These are phyloP conservation scores for Sceliomorpha sp. DNA, from an alignment of 2,888 invertebrate species.

Conservation along the genomic window DNA sequence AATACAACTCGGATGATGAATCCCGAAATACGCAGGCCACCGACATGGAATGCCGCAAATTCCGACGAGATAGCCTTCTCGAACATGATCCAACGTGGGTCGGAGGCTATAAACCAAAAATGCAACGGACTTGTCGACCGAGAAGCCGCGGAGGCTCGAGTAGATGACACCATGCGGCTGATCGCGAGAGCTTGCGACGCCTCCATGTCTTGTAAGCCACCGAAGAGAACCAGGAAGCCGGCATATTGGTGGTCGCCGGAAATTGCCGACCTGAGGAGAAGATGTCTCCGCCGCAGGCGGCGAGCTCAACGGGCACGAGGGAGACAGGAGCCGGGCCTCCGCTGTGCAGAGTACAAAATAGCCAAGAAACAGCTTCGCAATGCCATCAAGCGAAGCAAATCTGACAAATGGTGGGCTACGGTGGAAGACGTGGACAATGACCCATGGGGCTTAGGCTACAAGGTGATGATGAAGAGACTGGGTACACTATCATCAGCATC, in stretches of 20 bases:
- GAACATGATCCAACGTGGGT: neutral
- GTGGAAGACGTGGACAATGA: slow-evolving; percentile 15
- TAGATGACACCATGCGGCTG: slow-evolving; percentile 6
- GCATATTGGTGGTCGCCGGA: slow-evolving; percentile 60
- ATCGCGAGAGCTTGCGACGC: slow-evolving; percentile 30
- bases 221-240: slow-evolving; percentile 19
- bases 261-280: slow-evolving; percentile 53
- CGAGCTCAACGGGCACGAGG: too few relatives aligned
- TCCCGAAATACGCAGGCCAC: neutral
- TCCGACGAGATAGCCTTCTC: neutral
- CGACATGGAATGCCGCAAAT: slow-evolving; percentile 9
- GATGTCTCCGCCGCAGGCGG: slow-evolving; percentile 36
- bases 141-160: neutral
- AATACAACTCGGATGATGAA: neutral
- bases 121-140: neutral
- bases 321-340: slow-evolving; percentile 6
- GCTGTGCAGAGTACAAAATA: slow-evolving; percentile 9
- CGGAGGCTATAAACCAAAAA: neutral
- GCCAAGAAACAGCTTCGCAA: slow-evolving; percentile 21
- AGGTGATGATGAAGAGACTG: slow-evolving; percentile 31
- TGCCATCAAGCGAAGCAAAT: slow-evolving; percentile 43
- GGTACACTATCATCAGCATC: slow-evolving; percentile 1
- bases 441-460: slow-evolving; percentile 44
- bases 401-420: slow-evolving; percentile 40
- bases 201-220: slow-evolving; percentile 38